Evolutionary conservation across 1,140 invertebrate species (phyloP).

Genomic region (Eueides isabella): DNA sequence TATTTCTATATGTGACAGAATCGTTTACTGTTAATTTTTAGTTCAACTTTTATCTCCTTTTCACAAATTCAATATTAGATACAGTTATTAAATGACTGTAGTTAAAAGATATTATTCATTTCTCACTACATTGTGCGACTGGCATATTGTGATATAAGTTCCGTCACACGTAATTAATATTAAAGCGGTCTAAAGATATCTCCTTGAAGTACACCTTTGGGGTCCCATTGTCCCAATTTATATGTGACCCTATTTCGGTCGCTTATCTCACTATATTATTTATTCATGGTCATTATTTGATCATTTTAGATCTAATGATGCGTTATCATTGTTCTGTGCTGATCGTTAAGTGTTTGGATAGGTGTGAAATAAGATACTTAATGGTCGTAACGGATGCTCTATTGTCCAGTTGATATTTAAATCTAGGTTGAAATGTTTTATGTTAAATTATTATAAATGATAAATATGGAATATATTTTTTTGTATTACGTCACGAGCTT

Average conservation of each 20-base stretch:
- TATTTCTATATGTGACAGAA: neutral
- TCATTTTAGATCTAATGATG: slow-evolving; percentile 78
- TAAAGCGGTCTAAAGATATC: slow-evolving; percentile 58
- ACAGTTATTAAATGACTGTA: neutral
- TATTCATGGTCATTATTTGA: slow-evolving; percentile 82
- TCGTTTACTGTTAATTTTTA: neutral
- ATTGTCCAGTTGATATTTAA: slow-evolving; percentile 53
- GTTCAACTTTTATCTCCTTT: neutral
- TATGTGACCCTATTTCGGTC: slow-evolving; percentile 59
- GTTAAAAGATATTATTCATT: slow-evolving; percentile 7
- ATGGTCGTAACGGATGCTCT: slow-evolving; percentile 59
- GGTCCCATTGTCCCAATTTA: slow-evolving; percentile 69
- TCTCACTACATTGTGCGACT: slow-evolving; percentile 57
- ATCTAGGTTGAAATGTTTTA: slow-evolving; percentile 39
- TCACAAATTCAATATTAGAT: neutral
- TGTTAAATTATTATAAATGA: slow-evolving; percentile 7
- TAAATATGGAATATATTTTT: slow-evolving; percentile 23
- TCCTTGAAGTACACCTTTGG: slow-evolving; percentile 63
- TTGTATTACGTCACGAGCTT: neutral
- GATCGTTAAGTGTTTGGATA: slow-evolving; percentile 52
- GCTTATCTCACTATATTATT: slow-evolving; percentile 77
- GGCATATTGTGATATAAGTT: slow-evolving; percentile 74
- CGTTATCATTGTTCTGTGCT: slow-evolving; percentile 72
- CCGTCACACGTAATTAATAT: slow-evolving; percentile 74
- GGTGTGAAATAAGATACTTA: slow-evolving; percentile 76